phyloP scores from a whole-genome alignment of 2,113 vertebrate species.

The Alosa alosa region DNA sequence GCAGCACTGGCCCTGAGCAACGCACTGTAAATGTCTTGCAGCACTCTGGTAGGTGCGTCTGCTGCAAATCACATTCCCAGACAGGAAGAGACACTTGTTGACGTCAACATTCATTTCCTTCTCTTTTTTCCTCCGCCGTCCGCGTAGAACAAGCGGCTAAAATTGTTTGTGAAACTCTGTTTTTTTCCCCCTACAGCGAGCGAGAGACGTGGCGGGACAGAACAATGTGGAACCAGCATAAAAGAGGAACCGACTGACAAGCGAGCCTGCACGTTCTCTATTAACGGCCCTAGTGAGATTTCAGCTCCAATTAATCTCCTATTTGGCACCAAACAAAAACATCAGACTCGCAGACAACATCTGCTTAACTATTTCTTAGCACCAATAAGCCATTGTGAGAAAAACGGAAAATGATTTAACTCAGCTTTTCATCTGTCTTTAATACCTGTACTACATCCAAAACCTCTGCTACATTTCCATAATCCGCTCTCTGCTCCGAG shows the following conservation, averaged over 20 bases:
- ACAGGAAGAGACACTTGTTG: neutral
- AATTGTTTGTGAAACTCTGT: neutral
- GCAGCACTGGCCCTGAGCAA: neutral
- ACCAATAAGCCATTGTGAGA: constrained; percentile 5
- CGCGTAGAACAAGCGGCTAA: neutral
- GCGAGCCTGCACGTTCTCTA: constrained; percentile 1
- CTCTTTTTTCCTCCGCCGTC: neutral
- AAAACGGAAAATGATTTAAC: neutral
- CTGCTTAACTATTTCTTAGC: neutral
- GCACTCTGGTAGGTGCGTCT: neutral
- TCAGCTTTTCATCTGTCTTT: neutral
- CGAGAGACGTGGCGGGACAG: neutral
- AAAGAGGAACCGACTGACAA: neutral
- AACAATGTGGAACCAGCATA: neutral
- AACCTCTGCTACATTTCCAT: neutral
- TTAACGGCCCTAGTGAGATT: neutral
- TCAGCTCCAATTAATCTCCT: constrained; percentile 4
- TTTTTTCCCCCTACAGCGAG: neutral
- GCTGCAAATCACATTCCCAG: neutral
- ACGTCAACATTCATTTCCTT: constrained; percentile 15
- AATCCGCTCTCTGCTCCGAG: neutral
- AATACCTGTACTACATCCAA: neutral
- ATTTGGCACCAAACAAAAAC: constrained; percentile 5
- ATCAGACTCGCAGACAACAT: constrained; percentile 8
- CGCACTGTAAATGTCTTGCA: neutral